Evolutionary conservation across 1,140 invertebrate genomes (phyloP), one percentile per base, ranked within the genome.

Genomic region (Caenorhabditis tropicalis): DNA sequence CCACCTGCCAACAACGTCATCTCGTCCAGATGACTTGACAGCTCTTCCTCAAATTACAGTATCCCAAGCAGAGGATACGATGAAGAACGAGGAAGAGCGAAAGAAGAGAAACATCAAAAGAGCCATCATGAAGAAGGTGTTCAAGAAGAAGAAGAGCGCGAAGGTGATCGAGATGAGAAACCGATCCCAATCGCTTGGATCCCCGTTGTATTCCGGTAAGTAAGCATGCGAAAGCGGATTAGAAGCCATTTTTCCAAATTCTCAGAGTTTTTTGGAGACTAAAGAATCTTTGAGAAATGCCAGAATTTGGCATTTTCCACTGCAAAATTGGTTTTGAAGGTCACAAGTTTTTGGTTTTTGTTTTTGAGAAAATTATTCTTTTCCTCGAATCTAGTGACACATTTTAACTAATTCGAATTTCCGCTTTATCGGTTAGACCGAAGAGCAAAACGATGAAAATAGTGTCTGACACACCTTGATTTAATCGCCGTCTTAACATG

Each of bases 81-180:
- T 2, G 7, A 31, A 74, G 15, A 36, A 10, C 5, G 33, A 70
- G 24, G 33, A 36, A 70, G 2, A 70, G 21, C 19, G 21, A 46
- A 43, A 74, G 36, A 12, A 74, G 65, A n/a, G 36, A 24, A 24
- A 65, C 36, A 33, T 65, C 58, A 65, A 65, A 19, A 65, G 58
- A n/a, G 36, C 21, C 16, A 74, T 74, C 9, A 74, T 74, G 65
- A 74, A 74, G 36, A 74, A 74, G 36, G 36, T 74, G n/a, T 74
- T 74, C n/a, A 74, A 74, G 36, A 74, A 74, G 36, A 74, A 74
- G 36, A 46, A 46, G 21, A 46, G 36, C 10, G 60, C 60, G 31
- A 74, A 74, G n/a, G n/a, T n/a, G 9, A 36, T 36, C 36, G 58
- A 65, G 36, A 74, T 74, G 21, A 46, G 65, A 31, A 74, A 33